These are phyloP conservation scores for Symphodus melops DNA, from an alignment of 2,113 vertebrate genomes.

Conservation along the genomic window DNA sequence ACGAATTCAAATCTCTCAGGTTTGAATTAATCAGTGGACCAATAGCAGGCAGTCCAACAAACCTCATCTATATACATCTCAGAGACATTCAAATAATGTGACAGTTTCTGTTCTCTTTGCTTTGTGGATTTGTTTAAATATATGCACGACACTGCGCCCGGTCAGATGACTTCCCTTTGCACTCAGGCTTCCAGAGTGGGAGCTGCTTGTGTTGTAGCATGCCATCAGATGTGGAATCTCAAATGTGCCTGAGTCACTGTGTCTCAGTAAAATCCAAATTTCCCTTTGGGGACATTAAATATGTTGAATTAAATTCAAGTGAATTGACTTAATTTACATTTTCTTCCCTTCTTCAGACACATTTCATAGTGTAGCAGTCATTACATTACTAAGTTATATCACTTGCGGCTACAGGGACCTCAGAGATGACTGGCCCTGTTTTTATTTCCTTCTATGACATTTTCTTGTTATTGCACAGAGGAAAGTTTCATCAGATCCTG, in stretches of 20 bases:
- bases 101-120: neutral
- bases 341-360: neutral
- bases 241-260: neutral
- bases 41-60: neutral
- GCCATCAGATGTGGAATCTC: neutral
- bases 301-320: slow-evolving; percentile 31
- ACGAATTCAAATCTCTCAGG: neutral
- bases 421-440: slow-evolving; percentile 36
- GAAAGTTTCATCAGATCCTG: slow-evolving; percentile 46
- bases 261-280: slow-evolving; percentile 13
- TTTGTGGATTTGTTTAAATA: neutral
- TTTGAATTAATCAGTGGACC: neutral
- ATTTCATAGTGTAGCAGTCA: slow-evolving; percentile 19
- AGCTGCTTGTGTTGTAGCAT: neutral
- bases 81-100: neutral
- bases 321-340: slow-evolving; percentile 40
- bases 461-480: slow-evolving; percentile 25
- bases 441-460: slow-evolving; percentile 33
- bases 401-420: slow-evolving; percentile 17
- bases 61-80: neutral
- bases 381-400: slow-evolving; percentile 17
- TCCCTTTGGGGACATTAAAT: slow-evolving; percentile 29
- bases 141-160: neutral
- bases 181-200: neutral
- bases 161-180: neutral